A percentile compares a stretch with the other conserved stretches of the same genome.
Evolutionary conservation across 2,113 vertebrate species (phyloP).

Genomic region (Sminthopsis crassicaudata): DNA sequence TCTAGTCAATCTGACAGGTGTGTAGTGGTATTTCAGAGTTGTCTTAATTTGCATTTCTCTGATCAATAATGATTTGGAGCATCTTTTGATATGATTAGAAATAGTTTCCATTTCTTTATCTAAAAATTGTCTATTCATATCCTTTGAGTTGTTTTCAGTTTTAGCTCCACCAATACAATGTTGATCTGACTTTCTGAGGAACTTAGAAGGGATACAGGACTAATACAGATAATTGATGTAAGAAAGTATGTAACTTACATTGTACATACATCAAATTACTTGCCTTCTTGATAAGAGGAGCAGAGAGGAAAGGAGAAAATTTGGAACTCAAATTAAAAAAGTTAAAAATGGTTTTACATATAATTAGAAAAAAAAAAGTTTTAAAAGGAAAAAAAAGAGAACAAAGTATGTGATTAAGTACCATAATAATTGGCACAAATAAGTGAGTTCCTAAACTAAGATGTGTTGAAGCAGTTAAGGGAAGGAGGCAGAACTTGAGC

Average conservation of each 20-base stretch:
- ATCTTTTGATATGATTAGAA: too few species aligned
- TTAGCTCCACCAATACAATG: not conserved
- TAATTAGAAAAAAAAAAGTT: not conserved
- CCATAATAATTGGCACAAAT: not conserved
- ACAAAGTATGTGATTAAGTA: not conserved
- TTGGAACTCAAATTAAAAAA: not conserved
- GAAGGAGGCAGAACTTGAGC: not conserved
- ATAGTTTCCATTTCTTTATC: too few species aligned
- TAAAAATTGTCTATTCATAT: too few species aligned
- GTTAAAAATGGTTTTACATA: not conserved
- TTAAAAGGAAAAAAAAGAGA: not conserved
- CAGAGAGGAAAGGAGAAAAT: not conserved
- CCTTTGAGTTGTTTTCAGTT: not conserved
- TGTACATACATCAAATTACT: not conserved
- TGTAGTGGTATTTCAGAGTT: too few species aligned
- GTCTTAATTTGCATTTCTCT: too few species aligned
- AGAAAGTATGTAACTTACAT: not conserved
- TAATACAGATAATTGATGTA: not conserved
- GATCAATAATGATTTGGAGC: too few species aligned
- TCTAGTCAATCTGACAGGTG: too few species aligned
- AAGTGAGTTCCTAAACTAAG: not conserved
- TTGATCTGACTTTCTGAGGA: not conserved
- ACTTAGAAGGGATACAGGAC: not conserved
- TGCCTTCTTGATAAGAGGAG: not conserved
- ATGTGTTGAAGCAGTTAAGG: not conserved